phyloP scores from a whole-genome alignment of 2,888 invertebrate species.

The Hirtodrosophila confusa region DNA sequence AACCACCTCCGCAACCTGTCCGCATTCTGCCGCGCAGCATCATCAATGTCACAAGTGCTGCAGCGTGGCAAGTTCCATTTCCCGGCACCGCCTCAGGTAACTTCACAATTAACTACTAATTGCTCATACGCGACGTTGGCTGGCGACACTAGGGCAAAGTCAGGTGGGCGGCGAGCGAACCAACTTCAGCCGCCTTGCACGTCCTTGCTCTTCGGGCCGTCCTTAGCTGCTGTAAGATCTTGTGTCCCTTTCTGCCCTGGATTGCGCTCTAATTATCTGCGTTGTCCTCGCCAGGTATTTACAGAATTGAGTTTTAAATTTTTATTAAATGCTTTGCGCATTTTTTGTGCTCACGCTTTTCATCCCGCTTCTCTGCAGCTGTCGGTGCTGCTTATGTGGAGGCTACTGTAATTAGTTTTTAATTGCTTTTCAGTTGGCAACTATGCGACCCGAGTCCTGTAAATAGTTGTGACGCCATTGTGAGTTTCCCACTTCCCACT shows the following conservation, averaged over 20 bases:
- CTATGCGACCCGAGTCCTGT: slow-evolving; percentile 43
- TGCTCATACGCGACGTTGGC: slow-evolving; percentile 77
- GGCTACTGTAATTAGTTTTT: slow-evolving; percentile 75
- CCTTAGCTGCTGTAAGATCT: not conserved
- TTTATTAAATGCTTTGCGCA: slow-evolving; percentile 74
- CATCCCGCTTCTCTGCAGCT: not conserved
- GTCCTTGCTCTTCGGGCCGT: not conserved
- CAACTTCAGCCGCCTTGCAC: not conserved
- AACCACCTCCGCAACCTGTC: slow-evolving; percentile 19
- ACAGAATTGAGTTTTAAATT: slow-evolving; percentile 79
- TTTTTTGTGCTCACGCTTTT: slow-evolving; percentile 39
- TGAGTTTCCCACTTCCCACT: slow-evolving; percentile 25
- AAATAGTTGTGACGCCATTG: slow-evolving; percentile 65
- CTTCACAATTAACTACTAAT: slow-evolving; percentile 79
- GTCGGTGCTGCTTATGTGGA: slow-evolving; percentile 30
- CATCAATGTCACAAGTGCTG: slow-evolving; percentile 75
- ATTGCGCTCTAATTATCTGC: slow-evolving; percentile 72
- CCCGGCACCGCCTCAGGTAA: slow-evolving; percentile 60
- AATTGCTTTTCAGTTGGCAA: slow-evolving; percentile 74
- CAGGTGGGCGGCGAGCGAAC: slow-evolving; percentile 20
- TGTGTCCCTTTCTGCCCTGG: slow-evolving; percentile 11
- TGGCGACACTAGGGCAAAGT: slow-evolving; percentile 61
- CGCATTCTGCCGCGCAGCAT: slow-evolving; percentile 45
- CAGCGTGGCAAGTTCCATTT: slow-evolving; percentile 50
- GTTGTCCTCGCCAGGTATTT: slow-evolving; percentile 62